These are phyloP conservation scores for Elaeidobius kamerunicus DNA, from an alignment of 2,888 invertebrate species.

Conservation along the genomic window DNA sequence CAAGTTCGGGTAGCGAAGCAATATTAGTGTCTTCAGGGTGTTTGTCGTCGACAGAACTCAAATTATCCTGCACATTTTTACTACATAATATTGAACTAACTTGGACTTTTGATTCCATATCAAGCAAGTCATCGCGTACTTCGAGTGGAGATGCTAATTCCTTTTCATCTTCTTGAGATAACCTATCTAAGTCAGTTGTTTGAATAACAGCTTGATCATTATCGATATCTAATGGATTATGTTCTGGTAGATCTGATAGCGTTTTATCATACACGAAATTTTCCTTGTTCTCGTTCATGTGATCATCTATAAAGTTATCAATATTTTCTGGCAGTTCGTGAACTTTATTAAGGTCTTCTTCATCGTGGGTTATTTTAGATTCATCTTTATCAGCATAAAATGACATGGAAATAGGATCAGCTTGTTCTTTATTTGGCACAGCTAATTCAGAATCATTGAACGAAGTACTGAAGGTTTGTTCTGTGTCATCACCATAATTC, in stretches of 20 bases:
- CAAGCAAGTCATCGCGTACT: constrained; percentile 18
- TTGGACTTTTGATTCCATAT: constrained; percentile 26
- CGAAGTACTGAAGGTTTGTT: constrained; percentile 38
- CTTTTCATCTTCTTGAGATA: constrained; percentile 39
- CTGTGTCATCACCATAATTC: constrained; percentile 53
- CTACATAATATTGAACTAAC: too few relatives aligned
- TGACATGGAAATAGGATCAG: constrained; percentile 65
- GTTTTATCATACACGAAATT: constrained; percentile 35
- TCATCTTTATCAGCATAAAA: constrained; percentile 60
- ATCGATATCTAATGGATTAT: constrained; percentile 36
- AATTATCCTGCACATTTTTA: too few relatives aligned
- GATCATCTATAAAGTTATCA: constrained; percentile 42
- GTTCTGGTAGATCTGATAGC: constrained; percentile 42
- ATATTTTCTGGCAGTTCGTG: constrained; percentile 56
- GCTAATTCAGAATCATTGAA: constrained; percentile 31
- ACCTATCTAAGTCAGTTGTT: constrained; percentile 42
- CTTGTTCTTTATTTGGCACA: constrained; percentile 49
- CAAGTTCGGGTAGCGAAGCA: neutral
- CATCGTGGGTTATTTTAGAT: constrained; percentile 51
- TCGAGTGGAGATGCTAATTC: constrained; percentile 40
- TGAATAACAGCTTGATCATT: constrained; percentile 39
- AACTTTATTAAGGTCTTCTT: constrained; percentile 59
- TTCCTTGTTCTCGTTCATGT: constrained; percentile 16
- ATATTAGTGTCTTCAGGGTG: neutral
- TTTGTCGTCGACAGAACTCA: too few relatives aligned